Evolutionary conservation across 2,113 vertebrate species (phyloP).

Genomic region (Ctenodactylus gundi): DNA sequence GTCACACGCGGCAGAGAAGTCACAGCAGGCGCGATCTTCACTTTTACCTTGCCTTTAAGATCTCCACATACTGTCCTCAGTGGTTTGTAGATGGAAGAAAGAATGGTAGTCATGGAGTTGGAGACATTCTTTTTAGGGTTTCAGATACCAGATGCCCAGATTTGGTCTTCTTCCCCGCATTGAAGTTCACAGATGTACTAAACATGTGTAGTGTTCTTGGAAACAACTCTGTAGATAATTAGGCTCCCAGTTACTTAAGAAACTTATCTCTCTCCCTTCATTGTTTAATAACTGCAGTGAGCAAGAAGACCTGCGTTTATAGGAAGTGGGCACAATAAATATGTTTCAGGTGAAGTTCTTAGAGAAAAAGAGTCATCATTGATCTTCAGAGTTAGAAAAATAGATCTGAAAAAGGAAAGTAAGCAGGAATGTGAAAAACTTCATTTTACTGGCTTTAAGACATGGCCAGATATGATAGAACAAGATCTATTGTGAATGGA

Average conservation of each 20-base stretch:
- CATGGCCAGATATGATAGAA: neutral
- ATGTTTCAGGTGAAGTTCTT: neutral
- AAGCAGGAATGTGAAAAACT: neutral
- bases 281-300: neutral
- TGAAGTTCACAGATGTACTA: neutral
- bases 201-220: neutral
- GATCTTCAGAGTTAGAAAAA: neutral
- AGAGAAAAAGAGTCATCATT: neutral
- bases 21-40: neutral
- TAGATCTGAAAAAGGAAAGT: neutral
- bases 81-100: neutral
- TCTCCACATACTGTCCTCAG: neutral
- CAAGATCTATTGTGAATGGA: neutral
- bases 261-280: neutral
- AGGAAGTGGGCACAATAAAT: neutral
- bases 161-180: neutral
- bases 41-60: neutral
- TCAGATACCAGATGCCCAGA: neutral
- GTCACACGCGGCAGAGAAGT: constrained; percentile 33
- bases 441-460: neutral
- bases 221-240: neutral
- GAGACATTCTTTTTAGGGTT: neutral
- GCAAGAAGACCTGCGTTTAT: neutral
- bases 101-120: neutral
- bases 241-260: neutral